Percentiles rank a stretch among this genome's conserved stretches.
These are phyloP conservation scores for Sebastes itinus DNA, from an alignment of 2,797 vertebrate genomes.

Conservation along the genomic window DNA sequence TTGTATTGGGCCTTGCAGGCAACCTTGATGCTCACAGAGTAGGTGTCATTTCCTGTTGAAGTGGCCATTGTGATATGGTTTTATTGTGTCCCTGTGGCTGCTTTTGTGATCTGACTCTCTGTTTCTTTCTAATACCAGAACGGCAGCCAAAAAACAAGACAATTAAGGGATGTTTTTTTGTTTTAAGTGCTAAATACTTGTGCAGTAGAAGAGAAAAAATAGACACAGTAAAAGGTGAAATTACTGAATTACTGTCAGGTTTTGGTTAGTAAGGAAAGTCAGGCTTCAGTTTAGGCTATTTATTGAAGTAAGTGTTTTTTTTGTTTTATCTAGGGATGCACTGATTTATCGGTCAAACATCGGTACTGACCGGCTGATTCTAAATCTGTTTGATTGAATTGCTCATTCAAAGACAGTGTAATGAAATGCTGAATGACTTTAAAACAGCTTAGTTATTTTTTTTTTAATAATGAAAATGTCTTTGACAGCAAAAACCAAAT, in stretches of 20 bases:
- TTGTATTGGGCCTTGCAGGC: conserved; percentile 17
- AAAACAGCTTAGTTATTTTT: too few species aligned
- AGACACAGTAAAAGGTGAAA: not conserved
- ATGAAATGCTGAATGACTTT: too few species aligned
- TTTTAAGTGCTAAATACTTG: not conserved
- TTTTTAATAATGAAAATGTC: too few species aligned
- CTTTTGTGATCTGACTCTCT: not conserved
- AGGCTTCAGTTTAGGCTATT: not conserved
- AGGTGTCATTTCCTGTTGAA: conserved; percentile 38
- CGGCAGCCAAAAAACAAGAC: not conserved
- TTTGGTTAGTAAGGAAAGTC: not conserved
- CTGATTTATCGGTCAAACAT: too few species aligned
- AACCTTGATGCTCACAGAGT: conserved; percentile 21
- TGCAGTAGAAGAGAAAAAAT: not conserved
- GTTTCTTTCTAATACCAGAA: not conserved
- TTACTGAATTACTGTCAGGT: not conserved
- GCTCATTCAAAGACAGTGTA: too few species aligned
- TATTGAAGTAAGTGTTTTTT: not conserved
- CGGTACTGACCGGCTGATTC: too few species aligned
- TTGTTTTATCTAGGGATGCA: not conserved
- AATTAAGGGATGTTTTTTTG: not conserved
- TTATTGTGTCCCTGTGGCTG: conserved; percentile 9
- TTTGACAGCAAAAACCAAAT: too few species aligned
- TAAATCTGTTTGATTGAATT: too few species aligned
- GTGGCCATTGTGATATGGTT: conserved; percentile 31